phyloP scores from a whole-genome alignment of 2,888 invertebrate genomes.

The Luperina nickerlii region DNA sequence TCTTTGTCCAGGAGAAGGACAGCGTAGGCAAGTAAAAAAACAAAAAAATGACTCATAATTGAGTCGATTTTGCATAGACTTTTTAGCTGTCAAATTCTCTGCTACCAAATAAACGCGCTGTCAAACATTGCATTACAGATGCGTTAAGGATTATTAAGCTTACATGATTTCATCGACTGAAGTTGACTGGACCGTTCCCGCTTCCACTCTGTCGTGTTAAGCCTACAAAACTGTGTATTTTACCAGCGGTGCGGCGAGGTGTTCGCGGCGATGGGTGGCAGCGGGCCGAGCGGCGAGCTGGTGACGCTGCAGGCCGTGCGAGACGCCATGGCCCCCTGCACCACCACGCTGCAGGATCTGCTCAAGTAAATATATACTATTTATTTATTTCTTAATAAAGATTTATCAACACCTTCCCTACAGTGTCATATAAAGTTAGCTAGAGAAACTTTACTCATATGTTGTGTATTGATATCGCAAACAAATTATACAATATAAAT shows the following conservation, averaged over 20 bases:
- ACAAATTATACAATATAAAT: no score
- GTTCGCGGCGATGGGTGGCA: constrained; percentile 88
- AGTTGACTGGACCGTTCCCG: neutral
- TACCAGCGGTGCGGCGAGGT: constrained; percentile 85
- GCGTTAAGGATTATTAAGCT: neutral
- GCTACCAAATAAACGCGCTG: no score
- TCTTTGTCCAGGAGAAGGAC: no score
- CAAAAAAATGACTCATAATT: no score
- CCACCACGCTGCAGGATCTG: constrained; percentile 81
- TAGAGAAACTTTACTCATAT: no score
- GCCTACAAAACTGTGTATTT: neutral
- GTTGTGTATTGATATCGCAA: no score
- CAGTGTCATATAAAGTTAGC: no score
- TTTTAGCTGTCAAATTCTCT: no score
- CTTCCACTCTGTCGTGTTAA: neutral
- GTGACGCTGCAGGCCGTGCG: constrained; percentile 86
- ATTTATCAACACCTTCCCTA: neutral
- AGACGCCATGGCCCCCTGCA: constrained; percentile 86
- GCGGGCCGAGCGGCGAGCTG: constrained; percentile 74
- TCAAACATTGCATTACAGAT: no score
- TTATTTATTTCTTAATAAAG: neutral
- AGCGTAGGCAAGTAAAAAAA: no score
- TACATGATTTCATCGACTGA: neutral
- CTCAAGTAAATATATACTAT: constrained; percentile 77
- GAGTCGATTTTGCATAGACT: no score